phyloP scores from a whole-genome alignment of 2,797 vertebrate species.

The Enteromius unitaeniatus region DNA sequence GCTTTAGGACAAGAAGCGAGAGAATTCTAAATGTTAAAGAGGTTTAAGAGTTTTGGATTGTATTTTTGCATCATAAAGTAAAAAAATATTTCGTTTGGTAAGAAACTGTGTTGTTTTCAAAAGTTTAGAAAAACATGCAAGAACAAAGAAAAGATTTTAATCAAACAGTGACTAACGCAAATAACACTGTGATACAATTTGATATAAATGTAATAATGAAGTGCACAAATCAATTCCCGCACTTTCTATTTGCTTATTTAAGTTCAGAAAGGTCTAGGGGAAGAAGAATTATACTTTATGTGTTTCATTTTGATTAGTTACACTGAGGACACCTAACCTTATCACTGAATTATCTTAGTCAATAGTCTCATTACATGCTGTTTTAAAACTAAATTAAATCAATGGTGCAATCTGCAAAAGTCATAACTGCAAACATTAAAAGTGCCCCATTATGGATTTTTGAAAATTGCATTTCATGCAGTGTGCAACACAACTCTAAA shows the following conservation, averaged over 20 bases:
- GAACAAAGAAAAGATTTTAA: background rate
- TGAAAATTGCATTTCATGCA: too few species aligned
- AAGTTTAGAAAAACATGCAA: background rate
- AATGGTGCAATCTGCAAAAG: background rate
- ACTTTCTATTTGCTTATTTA: background rate
- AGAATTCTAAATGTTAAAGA: conserved; percentile 46
- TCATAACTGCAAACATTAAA: background rate
- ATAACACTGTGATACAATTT: background rate
- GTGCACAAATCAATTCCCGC: background rate
- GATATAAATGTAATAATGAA: background rate
- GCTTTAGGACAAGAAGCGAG: background rate
- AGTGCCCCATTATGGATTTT: too few species aligned
- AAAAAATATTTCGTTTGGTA: conserved; percentile 39
- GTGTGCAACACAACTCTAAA: too few species aligned
- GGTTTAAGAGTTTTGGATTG: conserved; percentile 24
- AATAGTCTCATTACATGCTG: background rate
- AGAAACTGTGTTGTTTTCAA: background rate
- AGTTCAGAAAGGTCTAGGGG: background rate
- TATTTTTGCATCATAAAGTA: conserved; percentile 38
- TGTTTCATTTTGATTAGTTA: background rate
- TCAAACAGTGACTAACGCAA: background rate
- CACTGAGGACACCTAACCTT: background rate
- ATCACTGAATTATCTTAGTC: conserved; percentile 7
- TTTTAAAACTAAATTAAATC: conserved; percentile 24
- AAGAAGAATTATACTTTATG: background rate